Evolutionary conservation across 2,797 vertebrate genomes (phyloP), one percentile per base, ranked within the genome.

Genomic region (Tympanoctomys barrerae): DNA sequence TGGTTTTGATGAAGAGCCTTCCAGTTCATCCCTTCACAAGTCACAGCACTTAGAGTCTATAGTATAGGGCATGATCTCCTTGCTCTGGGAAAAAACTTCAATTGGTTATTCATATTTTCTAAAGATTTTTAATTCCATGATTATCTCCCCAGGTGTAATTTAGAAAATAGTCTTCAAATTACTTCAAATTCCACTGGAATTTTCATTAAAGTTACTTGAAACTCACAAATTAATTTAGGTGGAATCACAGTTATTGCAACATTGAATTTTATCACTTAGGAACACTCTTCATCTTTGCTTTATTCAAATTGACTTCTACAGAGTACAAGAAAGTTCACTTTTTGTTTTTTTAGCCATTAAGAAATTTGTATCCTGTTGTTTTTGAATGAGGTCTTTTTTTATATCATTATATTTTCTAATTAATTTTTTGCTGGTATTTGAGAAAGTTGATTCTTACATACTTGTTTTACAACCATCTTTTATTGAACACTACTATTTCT

Each of bases 181-280:
- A 91, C 49, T 42, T 94, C 54, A 83, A 94, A 92, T 88, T 94
- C 33, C 36, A 83, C 2, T 91, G 87, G 73, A 86, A 75, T 68
- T 87, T 91, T 89, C 83, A 84, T 33, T 96, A 57, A 42, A 94
- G 91, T 46, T 90, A n/a, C 54, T 86, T 87, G 90, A 68, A 93
- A 75, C 8, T 86, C 75, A 94, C 31, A 81, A 90, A 91, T 95
- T 87, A 96, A 87, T 89, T 96, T 97, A 75, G 42, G 61, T n/a
- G 78, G 42, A 86, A 90, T 11, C 57, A 5, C 5, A 83, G 62
- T 42, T 66, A 75, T 14, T 88, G 24, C n/a, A 94, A 13, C 42
- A 64, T 22, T 86, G 85, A 94, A 24, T 84, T 90, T 89, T 64
- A 31, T 39, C 1, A 59, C 16, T n/a, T 36, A 33, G 59, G 31